Evolutionary conservation across 2,888 invertebrate species (phyloP).

Genomic region (Chrysomela aeneicollis): DNA sequence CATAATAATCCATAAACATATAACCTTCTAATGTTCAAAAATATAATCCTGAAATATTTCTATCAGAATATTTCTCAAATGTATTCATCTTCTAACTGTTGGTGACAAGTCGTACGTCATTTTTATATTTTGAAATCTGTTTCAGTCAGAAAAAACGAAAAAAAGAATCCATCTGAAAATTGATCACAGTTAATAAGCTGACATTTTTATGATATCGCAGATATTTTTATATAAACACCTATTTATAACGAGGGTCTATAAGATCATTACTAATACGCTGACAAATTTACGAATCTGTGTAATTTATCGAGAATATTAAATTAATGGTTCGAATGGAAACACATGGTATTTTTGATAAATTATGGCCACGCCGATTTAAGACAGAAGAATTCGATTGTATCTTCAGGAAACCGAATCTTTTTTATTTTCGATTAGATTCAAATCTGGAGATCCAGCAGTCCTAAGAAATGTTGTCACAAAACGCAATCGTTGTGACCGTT

Average conservation of each 20-base stretch:
- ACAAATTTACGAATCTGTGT: not conserved
- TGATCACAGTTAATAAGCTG: conserved; percentile 14
- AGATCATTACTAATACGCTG: conserved; percentile 2
- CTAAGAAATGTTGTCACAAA: no score
- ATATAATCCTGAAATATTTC: no score
- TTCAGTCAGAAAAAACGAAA: not conserved
- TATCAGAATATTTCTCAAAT: not conserved
- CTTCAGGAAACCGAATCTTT: no score
- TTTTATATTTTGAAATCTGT: not conserved
- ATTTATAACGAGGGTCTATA: conserved; percentile 1
- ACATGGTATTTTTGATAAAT: not conserved
- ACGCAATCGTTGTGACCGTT: not conserved
- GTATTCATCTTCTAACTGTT: not conserved
- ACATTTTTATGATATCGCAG: conserved; percentile 11
- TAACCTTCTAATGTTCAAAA: no score
- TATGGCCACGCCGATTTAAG: not conserved
- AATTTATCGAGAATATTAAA: not conserved
- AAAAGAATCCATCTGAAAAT: conserved; percentile 5
- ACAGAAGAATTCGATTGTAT: not conserved
- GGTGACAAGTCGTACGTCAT: not conserved
- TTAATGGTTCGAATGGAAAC: not conserved
- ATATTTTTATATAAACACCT: not conserved
- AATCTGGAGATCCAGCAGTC: no score
- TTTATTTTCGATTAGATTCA: no score
- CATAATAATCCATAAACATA: no score